Evolutionary conservation across 2,888 invertebrate genomes (phyloP), one percentile per base, ranked within the genome.

Genomic region (Habrosyne pyritoides): DNA sequence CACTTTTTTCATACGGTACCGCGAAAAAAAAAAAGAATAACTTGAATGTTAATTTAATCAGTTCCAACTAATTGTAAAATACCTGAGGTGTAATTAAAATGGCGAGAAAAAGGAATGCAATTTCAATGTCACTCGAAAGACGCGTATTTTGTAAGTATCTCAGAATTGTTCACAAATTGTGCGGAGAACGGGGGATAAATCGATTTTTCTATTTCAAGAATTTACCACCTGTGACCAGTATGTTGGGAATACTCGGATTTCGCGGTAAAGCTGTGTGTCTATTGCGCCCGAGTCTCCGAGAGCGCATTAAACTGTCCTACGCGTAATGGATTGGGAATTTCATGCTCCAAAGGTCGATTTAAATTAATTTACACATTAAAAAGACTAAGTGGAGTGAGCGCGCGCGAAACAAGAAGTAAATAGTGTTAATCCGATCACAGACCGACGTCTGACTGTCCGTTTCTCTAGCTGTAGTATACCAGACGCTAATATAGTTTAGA

Each of bases 351-450:
- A 84, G 85, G 86, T 87, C 83, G 83, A 81, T 85, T 85, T 84
- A 86, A 90, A 90, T 90, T 90, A 89, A 91, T 90, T 88, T 86
- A 87, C 75, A 87, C 86, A 84, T 86, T 86, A 83, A 83, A 84
- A 83, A 82, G 83, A 84, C 74, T 67, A 83, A 86, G 83, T 83
- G 73, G 70, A 72, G 74, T 69, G 71, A 66, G 69, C 63, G 65
- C 56, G 69, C 64, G 77, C 69, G 74, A 73, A 81, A 78, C 77
- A 73, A 77, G 77, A 75, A 83, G 84, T 87, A 85, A 87, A 87
- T 83, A 84, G 80, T 82, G 75, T 77, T 89, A 87, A 88, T 86
- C 84, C 79, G 80, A 82, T 75, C 74, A 63, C 74, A 60, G 70
- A 77, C 69, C 67, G 79, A 75, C 77, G 69, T 65, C 58, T 60